These are phyloP conservation scores for Macaca mulatta DNA, from an alignment of 2,113 vertebrate species.

Conservation along the genomic window DNA sequence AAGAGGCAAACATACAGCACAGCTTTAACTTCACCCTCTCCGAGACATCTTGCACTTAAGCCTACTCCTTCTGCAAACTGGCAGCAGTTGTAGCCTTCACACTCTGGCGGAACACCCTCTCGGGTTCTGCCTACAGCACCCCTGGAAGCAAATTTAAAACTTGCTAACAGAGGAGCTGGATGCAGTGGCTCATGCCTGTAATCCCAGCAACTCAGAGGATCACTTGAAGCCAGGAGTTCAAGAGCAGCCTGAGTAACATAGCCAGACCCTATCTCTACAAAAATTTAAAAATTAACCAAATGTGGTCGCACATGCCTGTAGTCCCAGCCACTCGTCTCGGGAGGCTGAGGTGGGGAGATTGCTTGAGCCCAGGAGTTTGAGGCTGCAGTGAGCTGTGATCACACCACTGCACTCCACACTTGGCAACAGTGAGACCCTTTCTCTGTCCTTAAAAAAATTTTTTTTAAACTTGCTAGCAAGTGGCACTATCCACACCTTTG, in stretches of 20 bases:
- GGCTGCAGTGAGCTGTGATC: background rate
- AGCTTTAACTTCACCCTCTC: background rate
- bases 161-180: background rate
- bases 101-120: background rate
- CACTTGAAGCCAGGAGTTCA: background rate
- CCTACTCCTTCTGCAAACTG: background rate
- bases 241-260: background rate
- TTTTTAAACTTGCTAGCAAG: background rate
- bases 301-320: background rate
- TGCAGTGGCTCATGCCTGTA: background rate
- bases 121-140: background rate
- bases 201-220: background rate
- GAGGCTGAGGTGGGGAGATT: background rate
- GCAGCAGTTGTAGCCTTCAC: background rate
- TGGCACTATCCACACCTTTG: background rate
- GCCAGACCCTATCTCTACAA: background rate
- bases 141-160: background rate
- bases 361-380: background rate
- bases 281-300: background rate
- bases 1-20: background rate
- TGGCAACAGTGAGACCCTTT: background rate
- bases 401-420: background rate
- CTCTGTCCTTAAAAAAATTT: background rate
- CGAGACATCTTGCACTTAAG: background rate
- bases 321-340: background rate